Evolutionary conservation across 2,888 invertebrate genomes (phyloP).

Genomic region (Epinotia bilunana): DNA sequence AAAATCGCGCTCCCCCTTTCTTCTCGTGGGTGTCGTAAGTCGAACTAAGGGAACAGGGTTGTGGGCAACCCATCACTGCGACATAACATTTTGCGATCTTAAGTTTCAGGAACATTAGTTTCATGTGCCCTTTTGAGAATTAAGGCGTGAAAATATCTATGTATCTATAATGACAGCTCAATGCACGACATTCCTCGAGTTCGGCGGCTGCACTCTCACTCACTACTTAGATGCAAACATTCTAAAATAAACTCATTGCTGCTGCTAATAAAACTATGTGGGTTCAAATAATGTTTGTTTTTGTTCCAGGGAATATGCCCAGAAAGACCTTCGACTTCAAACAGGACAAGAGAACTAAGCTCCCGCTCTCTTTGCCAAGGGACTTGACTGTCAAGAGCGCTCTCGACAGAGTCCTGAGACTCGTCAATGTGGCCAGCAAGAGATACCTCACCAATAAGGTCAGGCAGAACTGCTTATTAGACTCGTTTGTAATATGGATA

Average conservation of each 20-base stretch:
- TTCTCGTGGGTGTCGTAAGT: no score
- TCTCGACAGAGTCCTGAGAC: conserved; percentile 90
- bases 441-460: conserved; percentile 97
- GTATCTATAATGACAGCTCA: no score
- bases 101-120: no score
- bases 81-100: no score
- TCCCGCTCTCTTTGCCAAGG: conserved; percentile 82
- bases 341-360: conserved; percentile 75
- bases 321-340: conserved; percentile 86
- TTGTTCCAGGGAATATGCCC: conserved; percentile 78
- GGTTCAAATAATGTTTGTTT: conserved; percentile 16
- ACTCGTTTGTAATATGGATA: neutral
- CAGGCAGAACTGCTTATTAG: conserved; percentile 65
- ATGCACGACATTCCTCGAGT: no score
- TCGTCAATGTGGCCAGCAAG: conserved; percentile 97
- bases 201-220: no score
- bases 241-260: neutral
- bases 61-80: no score
- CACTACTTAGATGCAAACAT: no score
- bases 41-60: no score
- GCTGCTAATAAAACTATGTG: neutral
- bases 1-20: no score
- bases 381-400: conserved; percentile 86
- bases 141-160: no score
- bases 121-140: no score